These are phyloP conservation scores for Drosophila trapezifrons DNA, from an alignment of 1,140 invertebrate species.

Conservation along the genomic window DNA sequence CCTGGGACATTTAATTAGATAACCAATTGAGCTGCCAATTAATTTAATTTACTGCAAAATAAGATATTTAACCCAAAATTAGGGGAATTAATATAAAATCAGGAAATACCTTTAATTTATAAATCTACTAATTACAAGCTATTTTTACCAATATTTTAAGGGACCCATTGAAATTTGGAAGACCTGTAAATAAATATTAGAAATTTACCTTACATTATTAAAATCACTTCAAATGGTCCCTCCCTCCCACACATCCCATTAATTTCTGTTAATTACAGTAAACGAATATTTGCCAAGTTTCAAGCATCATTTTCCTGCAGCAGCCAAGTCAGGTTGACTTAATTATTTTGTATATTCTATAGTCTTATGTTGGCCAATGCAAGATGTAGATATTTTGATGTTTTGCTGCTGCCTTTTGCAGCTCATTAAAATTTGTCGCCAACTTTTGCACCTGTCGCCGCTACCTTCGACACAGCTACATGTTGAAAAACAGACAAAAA, in stretches of 20 bases:
- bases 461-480: slow-evolving; percentile 64
- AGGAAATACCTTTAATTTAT: background rate
- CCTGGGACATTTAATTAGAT: slow-evolving; percentile 63
- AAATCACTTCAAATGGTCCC: background rate
- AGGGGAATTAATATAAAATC: background rate
- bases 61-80: slow-evolving; percentile 1
- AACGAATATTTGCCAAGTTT: slow-evolving; percentile 13
- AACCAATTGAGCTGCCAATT: slow-evolving; percentile 46
- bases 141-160: background rate
- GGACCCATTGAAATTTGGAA: no score
- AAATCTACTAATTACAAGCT: no score
- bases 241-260: slow-evolving; percentile 4
- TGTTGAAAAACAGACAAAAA: slow-evolving; percentile 8
- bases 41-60: slow-evolving; percentile 51
- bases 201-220: background rate
- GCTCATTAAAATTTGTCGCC: slow-evolving; percentile 81
- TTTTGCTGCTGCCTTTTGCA: slow-evolving; percentile 67
- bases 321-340: slow-evolving; percentile 38
- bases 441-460: slow-evolving; percentile 76
- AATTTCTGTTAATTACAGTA: slow-evolving; percentile 25
- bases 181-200: background rate
- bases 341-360: slow-evolving; percentile 48
- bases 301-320: background rate
- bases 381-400: slow-evolving; percentile 35
- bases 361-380: slow-evolving; percentile 21